Evolutionary conservation across 1,140 invertebrate genomes (phyloP).

Genomic region (Lasioglossum albipes): DNA sequence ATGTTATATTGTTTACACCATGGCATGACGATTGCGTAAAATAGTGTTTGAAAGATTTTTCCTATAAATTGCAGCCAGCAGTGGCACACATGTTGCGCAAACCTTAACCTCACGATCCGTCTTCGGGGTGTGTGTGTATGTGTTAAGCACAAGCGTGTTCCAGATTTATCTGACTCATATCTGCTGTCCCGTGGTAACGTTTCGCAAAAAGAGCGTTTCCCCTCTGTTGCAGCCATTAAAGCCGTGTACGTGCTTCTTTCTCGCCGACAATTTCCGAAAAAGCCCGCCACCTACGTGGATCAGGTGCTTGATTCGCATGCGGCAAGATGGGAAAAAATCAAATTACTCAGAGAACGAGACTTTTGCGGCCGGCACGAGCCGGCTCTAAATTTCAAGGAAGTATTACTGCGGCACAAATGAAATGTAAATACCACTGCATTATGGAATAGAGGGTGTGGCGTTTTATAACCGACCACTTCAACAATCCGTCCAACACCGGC

Average conservation of each 20-base stretch:
- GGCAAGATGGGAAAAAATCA: constrained; percentile 21
- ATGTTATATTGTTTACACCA: neutral
- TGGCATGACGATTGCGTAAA: too few relatives aligned
- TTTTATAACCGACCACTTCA: neutral
- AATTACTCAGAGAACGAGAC: constrained; percentile 11
- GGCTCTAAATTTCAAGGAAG: constrained; percentile 19
- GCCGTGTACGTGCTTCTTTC: constrained; percentile 69
- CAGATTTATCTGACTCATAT: constrained; percentile 77
- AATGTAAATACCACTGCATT: constrained; percentile 2
- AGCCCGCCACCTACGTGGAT: constrained; percentile 45
- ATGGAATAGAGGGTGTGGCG: neutral
- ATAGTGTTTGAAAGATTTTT: too few relatives aligned
- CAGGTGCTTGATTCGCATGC: constrained; percentile 43
- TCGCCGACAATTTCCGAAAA: constrained; percentile 71
- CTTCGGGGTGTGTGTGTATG: constrained; percentile 63
- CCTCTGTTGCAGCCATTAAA: constrained; percentile 67
- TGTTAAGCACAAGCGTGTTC: constrained; percentile 69
- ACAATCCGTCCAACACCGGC: neutral
- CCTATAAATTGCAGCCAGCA: too few relatives aligned
- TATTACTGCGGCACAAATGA: constrained; percentile 8
- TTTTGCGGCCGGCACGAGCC: constrained; percentile 2
- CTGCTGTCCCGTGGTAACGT: constrained; percentile 56
- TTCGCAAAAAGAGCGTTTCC: constrained; percentile 32
- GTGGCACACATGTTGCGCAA: constrained; percentile 57
- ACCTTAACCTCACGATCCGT: constrained; percentile 48